Evolutionary conservation across 2,797 vertebrate species (phyloP).

Genomic region (Manis javanica): DNA sequence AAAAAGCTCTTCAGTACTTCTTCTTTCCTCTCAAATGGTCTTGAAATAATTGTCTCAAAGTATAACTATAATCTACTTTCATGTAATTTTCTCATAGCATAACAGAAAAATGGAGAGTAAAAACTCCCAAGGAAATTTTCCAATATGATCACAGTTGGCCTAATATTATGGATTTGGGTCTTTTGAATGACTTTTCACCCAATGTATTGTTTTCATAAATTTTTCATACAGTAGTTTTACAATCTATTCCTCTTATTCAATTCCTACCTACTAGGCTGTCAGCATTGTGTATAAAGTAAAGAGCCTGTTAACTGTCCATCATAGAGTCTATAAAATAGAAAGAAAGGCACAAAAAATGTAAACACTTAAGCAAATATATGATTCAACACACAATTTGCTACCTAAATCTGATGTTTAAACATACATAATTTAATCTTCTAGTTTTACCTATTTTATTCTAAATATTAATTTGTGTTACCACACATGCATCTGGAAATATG

Average conservation of each 20-base stretch:
- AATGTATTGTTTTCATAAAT: constrained; percentile 67
- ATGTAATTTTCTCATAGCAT: constrained; percentile 61
- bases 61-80: constrained; percentile 65
- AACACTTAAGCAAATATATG: constrained; percentile 29
- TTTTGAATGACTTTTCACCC: constrained; percentile 61
- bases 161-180: constrained; percentile 38
- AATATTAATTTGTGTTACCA: background rate
- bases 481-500: background rate
- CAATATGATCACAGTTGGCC: constrained; percentile 50
- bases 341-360: background rate
- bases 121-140: constrained; percentile 49
- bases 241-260: background rate
- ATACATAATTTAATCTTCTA: background rate
- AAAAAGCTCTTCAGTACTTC: constrained; percentile 51
- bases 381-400: background rate
- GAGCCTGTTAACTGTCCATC: background rate
- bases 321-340: background rate
- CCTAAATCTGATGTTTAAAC: background rate
- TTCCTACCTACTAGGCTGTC: background rate
- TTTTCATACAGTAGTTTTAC: constrained; percentile 24
- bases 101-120: constrained; percentile 51
- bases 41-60: constrained; percentile 75
- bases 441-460: background rate
- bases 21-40: constrained; percentile 59
- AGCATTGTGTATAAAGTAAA: background rate